These are phyloP conservation scores for Tetramorium bicarinatum DNA, from an alignment of 2,888 invertebrate genomes.

Conservation along the genomic window DNA sequence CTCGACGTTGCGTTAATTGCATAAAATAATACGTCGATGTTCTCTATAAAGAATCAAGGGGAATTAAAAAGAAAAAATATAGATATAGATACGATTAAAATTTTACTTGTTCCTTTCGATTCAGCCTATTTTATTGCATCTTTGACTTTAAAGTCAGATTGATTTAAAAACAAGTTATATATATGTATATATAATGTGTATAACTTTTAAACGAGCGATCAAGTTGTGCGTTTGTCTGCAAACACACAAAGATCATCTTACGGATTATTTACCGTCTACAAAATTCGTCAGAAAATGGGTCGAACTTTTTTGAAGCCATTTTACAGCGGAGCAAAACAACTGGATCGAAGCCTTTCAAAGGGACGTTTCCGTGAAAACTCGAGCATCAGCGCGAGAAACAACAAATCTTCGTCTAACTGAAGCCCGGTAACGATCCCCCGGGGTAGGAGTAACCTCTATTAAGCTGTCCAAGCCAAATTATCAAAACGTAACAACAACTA, in stretches of 20 bases:
- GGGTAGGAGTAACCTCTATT: slow-evolving; percentile 47
- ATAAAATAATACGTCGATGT: background rate
- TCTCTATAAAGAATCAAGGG: background rate
- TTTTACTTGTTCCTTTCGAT: background rate
- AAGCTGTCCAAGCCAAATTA: too few relatives aligned
- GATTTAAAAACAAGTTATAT: background rate
- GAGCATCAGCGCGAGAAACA: slow-evolving; percentile 68
- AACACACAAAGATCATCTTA: background rate
- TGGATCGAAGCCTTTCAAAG: slow-evolving; percentile 68
- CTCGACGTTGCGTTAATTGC: background rate
- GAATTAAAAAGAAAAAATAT: background rate
- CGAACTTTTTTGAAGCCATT: slow-evolving; percentile 66
- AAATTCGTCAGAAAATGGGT: slow-evolving; percentile 55
- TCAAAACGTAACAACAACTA: too few relatives aligned
- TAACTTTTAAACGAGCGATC: background rate
- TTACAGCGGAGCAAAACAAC: slow-evolving; percentile 3
- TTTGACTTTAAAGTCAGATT: background rate
- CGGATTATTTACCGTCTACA: slow-evolving; percentile 39
- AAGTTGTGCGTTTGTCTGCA: background rate
- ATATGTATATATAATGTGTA: background rate
- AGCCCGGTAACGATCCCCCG: slow-evolving; percentile 70
- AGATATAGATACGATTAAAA: background rate
- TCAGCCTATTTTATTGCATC: background rate
- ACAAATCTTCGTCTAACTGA: slow-evolving; percentile 74
- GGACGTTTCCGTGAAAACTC: slow-evolving; percentile 66